These are phyloP conservation scores for Drosophila sp. DNA, from an alignment of 1,140 invertebrate species.

Conservation along the genomic window DNA sequence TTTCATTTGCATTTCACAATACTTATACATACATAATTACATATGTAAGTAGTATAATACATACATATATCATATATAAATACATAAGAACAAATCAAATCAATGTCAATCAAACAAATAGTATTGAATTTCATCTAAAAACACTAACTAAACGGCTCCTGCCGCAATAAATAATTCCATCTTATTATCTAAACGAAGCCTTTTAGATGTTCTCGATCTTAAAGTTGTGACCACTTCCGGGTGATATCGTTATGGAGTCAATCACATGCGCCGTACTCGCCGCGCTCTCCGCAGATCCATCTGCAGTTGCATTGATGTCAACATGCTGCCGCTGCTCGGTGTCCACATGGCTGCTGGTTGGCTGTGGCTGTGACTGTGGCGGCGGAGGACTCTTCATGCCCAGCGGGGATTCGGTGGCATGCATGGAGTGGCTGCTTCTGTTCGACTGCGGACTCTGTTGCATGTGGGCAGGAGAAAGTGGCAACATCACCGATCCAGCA, in stretches of 20 bases:
- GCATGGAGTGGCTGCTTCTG: constrained; percentile 68
- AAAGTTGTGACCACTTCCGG: constrained; percentile 73
- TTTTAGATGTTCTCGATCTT: constrained; percentile 81
- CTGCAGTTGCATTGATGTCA: constrained; percentile 44
- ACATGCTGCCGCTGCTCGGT: constrained; percentile 49
- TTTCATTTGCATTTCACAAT: constrained; percentile 47
- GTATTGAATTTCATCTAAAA: constrained; percentile 61
- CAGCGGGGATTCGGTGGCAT: constrained; percentile 57
- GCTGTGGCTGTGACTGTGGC: constrained; percentile 21
- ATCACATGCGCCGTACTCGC: constrained; percentile 71
- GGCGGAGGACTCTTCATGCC: constrained; percentile 59
- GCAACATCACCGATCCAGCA: constrained; percentile 40
- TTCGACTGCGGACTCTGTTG: constrained; percentile 75
- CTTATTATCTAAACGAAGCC: constrained; percentile 40
- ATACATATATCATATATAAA: constrained; percentile 37
- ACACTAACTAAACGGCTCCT: constrained; percentile 64
- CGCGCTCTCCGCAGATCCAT: constrained; percentile 54
- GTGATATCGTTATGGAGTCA: constrained; percentile 82
- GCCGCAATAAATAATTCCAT: constrained; percentile 65
- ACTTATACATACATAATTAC: constrained; percentile 33
- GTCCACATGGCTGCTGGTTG: constrained; percentile 31
- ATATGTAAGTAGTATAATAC: constrained; percentile 20
- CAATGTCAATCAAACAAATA: constrained; percentile 28
- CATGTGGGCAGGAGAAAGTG: constrained; percentile 62
- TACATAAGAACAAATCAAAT: constrained; percentile 55